These are phyloP conservation scores for Paramormyrops kingsleyae DNA, from an alignment of 2,113 vertebrate species.

Conservation along the genomic window DNA sequence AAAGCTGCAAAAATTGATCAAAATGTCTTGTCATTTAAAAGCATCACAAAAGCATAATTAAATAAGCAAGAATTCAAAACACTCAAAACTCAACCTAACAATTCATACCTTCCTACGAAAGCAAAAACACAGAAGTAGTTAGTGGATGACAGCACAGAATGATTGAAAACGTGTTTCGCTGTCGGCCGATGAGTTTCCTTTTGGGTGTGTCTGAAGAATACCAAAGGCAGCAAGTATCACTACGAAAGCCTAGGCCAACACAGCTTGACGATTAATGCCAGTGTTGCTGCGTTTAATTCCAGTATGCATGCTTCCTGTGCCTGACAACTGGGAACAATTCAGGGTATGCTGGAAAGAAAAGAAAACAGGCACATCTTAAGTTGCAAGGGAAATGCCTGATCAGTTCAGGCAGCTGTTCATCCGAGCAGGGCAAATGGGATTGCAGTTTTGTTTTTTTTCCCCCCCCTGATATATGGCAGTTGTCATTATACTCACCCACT, in stretches of 20 bases:
- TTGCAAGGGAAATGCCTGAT: slow-evolving; percentile 8
- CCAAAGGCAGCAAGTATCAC: not conserved
- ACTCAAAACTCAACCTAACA: not conserved
- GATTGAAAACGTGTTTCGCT: not conserved
- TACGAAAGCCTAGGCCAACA: not conserved
- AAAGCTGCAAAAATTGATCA: not conserved
- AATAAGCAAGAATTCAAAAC: not conserved
- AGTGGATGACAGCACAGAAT: not conserved
- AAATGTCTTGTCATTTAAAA: slow-evolving; percentile 9
- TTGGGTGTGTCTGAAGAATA: not conserved
- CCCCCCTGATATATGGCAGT: slow-evolving; percentile 26
- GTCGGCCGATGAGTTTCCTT: not conserved
- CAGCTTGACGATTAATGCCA: not conserved
- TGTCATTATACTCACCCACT: slow-evolving; percentile 29
- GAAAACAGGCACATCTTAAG: not conserved
- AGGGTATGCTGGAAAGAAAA: not conserved
- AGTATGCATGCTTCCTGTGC: not conserved
- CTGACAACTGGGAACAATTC: not conserved
- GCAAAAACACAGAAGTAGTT: not conserved
- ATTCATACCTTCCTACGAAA: not conserved
- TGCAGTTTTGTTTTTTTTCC: not conserved
- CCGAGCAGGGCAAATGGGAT: slow-evolving; percentile 26
- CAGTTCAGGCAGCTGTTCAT: slow-evolving; percentile 15
- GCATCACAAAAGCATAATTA: not conserved
- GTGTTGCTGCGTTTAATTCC: not conserved